Evolutionary conservation across 2,113 vertebrate genomes (phyloP).

Genomic region (Elephantulus edwardii): DNA sequence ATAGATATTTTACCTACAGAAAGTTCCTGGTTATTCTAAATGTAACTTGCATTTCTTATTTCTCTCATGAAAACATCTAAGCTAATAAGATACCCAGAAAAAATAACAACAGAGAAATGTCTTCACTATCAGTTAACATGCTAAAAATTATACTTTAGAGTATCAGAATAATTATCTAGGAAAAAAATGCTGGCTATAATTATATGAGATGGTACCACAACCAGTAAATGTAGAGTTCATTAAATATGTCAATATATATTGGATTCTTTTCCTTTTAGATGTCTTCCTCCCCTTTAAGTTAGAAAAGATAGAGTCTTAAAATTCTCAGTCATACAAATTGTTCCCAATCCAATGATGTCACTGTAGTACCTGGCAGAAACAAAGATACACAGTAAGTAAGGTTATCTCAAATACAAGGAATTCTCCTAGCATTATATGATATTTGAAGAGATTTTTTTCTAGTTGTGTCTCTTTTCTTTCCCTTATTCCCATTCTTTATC

Average conservation of each 20-base stretch:
- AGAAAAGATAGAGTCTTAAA: constrained; percentile 11
- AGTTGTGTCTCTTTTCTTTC: constrained; percentile 39
- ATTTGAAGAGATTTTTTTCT: constrained; percentile 54
- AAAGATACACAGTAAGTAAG: constrained; percentile 63
- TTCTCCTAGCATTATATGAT: constrained; percentile 47
- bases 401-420: constrained; percentile 59
- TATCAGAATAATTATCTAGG: background rate
- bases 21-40: background rate
- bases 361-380: constrained; percentile 49
- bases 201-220: background rate
- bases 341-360: constrained; percentile 26
- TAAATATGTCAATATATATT: background rate
- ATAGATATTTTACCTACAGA: background rate
- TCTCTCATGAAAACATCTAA: background rate
- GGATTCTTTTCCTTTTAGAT: background rate
- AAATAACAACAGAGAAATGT: background rate
- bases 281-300: background rate
- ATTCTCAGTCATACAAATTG: constrained; percentile 12
- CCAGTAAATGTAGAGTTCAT: background rate
- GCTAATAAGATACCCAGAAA: background rate
- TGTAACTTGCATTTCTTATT: constrained; percentile 8
- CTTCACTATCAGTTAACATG: background rate
- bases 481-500: constrained; percentile 21
- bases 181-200: background rate
- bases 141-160: background rate